Base-by-base conservation (phyloP, 2,113 vertebrate genomes). In the Gadus chalcogrammus region DNA sequence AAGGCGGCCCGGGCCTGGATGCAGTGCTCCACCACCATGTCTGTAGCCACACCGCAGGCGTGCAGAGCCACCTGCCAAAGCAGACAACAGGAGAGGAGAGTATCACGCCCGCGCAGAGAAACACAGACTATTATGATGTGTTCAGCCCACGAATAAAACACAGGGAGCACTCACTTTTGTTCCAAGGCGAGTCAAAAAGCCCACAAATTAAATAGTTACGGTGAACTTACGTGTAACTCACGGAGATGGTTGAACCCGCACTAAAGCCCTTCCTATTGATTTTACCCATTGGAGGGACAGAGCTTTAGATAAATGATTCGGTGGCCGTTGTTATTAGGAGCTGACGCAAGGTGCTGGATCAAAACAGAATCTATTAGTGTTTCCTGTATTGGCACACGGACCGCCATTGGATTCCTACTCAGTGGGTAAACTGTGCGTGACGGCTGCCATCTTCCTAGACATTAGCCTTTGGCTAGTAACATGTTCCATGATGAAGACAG, bases 1-100 rank as follows among this genome's bases (percentile, higher is more conserved):
- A 99, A 99, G 65, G 93, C 87, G 13, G 97, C 95, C 27, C 75
- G 83, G 0, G 90, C 92, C 69, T 91, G 88, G 85, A 96, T 79
- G 79, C 97, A 99, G 64, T 93, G 95, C 13, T 95, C 93, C 2
- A 96, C 92, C 76, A 98, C 97, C 97, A 99, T 99, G 86, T 99
- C 97, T 9, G 97, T 99, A 0, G 97, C 97, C 72, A 99, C 93
- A 1, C 97, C 97, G 22, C 97, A 99, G 0, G 97, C 97, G 1
- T 99, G 97, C 65, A 99, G 83, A 0, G 97, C 97, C 55, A 99
- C 96, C 97, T 99, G 85, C 8, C 59, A 64, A 35, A 3, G 73
- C 52, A 65, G 24, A 52, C n/a, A 76, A 5, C 74, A 15, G 24
- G 35, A 64, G 35, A 70, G n/a, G 66, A 8, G 67, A 18, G 63